Conservation (phyloP, 1,140 invertebrate genomes). For the Musca domestica region DNA sequence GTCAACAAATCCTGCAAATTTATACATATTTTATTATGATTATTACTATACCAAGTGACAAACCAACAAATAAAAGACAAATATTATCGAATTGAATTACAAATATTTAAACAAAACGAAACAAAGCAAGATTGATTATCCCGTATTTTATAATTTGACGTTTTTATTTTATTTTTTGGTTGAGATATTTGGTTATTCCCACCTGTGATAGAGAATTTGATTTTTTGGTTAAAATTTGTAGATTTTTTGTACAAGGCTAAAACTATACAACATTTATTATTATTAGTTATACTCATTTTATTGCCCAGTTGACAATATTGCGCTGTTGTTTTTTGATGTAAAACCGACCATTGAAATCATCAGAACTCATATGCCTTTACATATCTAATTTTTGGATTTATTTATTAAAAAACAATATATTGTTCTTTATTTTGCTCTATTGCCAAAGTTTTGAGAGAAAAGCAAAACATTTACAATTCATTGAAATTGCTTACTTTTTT, state of each 20-base stretch:
- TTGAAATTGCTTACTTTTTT: no score
- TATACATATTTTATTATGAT: conserved; percentile 10
- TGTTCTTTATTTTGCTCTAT: not conserved
- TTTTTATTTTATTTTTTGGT: not conserved
- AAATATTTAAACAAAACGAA: not conserved
- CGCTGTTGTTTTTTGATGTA: not conserved
- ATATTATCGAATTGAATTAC: not conserved
- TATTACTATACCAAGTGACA: not conserved
- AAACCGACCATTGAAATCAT: no score
- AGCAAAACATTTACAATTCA: no score
- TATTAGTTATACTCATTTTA: not conserved
- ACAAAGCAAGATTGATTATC: not conserved
- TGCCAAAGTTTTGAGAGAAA: no score
- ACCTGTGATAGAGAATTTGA: conserved; percentile 7
- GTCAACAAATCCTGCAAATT: conserved; percentile 1
- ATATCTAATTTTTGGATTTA: conserved; percentile 5
- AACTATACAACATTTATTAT: no score
- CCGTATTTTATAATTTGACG: not conserved
- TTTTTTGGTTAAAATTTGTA: not conserved
- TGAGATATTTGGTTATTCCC: no score
- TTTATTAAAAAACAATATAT: not conserved
- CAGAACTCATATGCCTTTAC: conserved; percentile 12
- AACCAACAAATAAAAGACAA: no score
- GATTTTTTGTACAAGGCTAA: no score
- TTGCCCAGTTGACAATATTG: not conserved